Evolutionary conservation across 2,113 vertebrate genomes (phyloP), one percentile per base, ranked within the genome.

Genomic region (Melanerpes aurifrons): DNA sequence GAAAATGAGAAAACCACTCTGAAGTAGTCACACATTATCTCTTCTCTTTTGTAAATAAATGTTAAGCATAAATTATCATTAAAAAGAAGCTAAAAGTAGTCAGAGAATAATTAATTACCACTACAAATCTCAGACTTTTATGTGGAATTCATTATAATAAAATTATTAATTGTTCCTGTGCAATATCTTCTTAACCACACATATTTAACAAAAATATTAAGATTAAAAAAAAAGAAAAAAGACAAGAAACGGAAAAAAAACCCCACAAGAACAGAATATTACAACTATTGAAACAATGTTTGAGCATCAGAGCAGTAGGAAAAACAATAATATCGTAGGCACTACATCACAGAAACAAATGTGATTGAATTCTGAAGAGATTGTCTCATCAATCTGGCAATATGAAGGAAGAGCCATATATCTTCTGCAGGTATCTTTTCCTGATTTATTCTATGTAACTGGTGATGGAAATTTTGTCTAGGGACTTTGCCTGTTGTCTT

Each of bases 81-180:
- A 12, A 69, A 79, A 92, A 76, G 12, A 31, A 89, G 48, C 9
- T 70, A 50, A 87, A 83, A 82, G 10, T 82, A 80, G n/a, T 50
- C 70, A 75, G 40, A 22, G 70, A 85, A 22, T 78, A 90, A 86
- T 81, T 92, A 74, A 90, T 92, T 92, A 58, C 68, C 32, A 37
- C 69, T 50, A 67, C 63, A 73, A 91, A 83, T 82, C 32, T 87
- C 56, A 70, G 75, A 50, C 29, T 74, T 94, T 72, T 87, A 80
- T 47, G 28, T 47, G 53, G n/a, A 88, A 86, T 57, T 87, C 32
- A 48, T n/a, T 19, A 43, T 86, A 77, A 87, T 67, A 87, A 67
- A 86, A 90, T 48, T 87, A 62, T 48, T 31, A 43, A 32, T 63
- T 3, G 9, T 90, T 90, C 64, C 43, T 79, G 26, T 64, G 6